Conservation (phyloP, 1,140 invertebrate genomes). For the Caenorhabditis inopinata region DNA sequence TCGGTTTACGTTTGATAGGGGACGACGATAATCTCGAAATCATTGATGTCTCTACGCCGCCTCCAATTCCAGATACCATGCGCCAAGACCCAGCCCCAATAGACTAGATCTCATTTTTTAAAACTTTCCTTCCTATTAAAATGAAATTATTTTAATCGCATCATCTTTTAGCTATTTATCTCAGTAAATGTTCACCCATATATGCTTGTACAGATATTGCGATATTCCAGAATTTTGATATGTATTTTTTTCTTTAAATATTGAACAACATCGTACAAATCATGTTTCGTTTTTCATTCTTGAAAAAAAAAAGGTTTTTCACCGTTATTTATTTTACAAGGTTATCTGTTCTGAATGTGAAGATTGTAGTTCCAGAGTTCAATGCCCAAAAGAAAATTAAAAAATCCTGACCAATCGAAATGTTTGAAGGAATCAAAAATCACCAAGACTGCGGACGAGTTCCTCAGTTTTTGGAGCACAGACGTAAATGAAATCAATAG, state of each 20-base stretch:
- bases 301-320: no score
- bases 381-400: slow-evolving; percentile 30
- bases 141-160: not conserved
- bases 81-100: slow-evolving; percentile 32
- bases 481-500: not conserved
- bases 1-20: not conserved
- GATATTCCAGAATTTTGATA: no score
- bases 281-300: no score
- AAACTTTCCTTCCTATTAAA: not conserved
- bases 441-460: not conserved
- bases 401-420: not conserved
- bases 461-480: not conserved
- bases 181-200: no score
- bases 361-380: no score
- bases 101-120: not conserved
- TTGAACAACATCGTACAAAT: not conserved
- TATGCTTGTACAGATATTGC: no score
- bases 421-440: no score
- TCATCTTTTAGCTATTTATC: not conserved
- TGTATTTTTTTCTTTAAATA: not conserved
- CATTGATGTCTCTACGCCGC: slow-evolving; percentile 41
- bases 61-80: slow-evolving; percentile 50
- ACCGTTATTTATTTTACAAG: no score
- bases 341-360: no score
- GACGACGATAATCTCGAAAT: not conserved